Conservation (phyloP, 1,140 invertebrate genomes). For the Drosophila ambigua region DNA sequence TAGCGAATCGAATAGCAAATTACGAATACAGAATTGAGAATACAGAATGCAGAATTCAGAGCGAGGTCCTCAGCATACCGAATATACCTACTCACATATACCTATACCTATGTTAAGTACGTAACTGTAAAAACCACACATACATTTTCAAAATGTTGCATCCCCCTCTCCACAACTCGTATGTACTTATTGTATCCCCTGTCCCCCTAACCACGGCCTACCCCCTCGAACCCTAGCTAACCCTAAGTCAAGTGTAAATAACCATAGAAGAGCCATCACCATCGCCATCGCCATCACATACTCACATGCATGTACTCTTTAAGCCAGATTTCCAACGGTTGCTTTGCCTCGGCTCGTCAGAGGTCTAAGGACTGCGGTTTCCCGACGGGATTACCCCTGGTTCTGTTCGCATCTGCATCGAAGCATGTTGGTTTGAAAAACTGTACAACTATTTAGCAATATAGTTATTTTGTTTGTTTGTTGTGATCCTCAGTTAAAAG, state of each 20-base stretch:
- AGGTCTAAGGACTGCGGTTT: slow-evolving; percentile 49
- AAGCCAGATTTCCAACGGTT: slow-evolving; percentile 36
- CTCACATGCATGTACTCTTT: slow-evolving; percentile 19
- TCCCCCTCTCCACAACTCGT: not conserved
- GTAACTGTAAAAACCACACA: slow-evolving; percentile 55
- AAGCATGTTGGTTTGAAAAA: slow-evolving; percentile 53
- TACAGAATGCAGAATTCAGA: not conserved
- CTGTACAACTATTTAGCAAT: slow-evolving; percentile 63
- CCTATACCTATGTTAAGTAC: slow-evolving; percentile 50
- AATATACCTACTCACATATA: slow-evolving; percentile 47
- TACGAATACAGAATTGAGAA: not conserved
- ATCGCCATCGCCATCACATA: slow-evolving; percentile 25
- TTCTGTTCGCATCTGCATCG: slow-evolving; percentile 46
- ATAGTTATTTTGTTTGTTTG: slow-evolving; percentile 39
- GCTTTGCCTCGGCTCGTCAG: slow-evolving; percentile 35
- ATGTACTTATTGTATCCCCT: too few relatives aligned
- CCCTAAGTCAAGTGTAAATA: slow-evolving; percentile 75
- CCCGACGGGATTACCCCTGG: slow-evolving; percentile 26
- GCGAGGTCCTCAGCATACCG: slow-evolving; percentile 39
- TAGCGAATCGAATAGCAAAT: slow-evolving; percentile 60
- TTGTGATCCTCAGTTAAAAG: slow-evolving; percentile 49
- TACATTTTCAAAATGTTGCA: slow-evolving; percentile 34
- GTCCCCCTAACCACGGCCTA: not conserved
- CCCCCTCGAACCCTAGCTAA: slow-evolving; percentile 15
- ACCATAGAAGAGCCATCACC: not conserved